Conservation (phyloP, 2,888 invertebrate species). For the Ophion costatus region DNA sequence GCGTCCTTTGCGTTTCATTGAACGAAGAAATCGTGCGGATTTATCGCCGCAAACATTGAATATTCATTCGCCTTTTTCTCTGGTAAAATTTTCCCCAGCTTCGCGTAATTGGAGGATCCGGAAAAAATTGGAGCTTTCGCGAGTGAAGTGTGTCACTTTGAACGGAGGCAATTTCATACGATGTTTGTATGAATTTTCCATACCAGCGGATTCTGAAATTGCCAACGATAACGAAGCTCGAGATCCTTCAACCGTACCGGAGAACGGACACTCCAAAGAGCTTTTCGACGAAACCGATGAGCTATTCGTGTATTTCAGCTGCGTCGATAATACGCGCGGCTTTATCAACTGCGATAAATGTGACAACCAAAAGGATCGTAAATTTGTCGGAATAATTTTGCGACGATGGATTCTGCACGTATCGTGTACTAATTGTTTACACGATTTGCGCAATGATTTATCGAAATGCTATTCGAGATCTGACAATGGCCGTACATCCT, state of each 20-base stretch:
- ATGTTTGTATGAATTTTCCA: neutral
- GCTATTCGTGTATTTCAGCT: neutral
- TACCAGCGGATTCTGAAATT: conserved; percentile 46
- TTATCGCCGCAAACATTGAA: neutral
- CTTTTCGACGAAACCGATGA: conserved; percentile 17
- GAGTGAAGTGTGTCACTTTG: conserved; percentile 1
- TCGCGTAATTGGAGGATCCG: neutral
- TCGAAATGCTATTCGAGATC: neutral
- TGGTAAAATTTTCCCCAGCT: neutral
- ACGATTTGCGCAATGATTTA: neutral
- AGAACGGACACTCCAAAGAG: conserved; percentile 3
- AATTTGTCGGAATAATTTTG: conserved; percentile 42
- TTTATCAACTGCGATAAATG: neutral
- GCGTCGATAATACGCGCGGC: neutral
- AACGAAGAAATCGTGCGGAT: neutral
- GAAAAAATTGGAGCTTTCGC: neutral
- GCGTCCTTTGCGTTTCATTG: neutral
- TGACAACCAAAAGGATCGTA: conserved; percentile 25
- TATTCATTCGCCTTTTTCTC: neutral
- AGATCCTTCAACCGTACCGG: conserved; percentile 43
- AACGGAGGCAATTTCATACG: neutral
- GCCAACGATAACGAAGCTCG: conserved; percentile 58
- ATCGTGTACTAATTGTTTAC: neutral
- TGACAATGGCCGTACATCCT: neutral
- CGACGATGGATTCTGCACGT: neutral